Conservation (phyloP, 2,888 invertebrate genomes). For the Fissipunctia ypsillon region DNA sequence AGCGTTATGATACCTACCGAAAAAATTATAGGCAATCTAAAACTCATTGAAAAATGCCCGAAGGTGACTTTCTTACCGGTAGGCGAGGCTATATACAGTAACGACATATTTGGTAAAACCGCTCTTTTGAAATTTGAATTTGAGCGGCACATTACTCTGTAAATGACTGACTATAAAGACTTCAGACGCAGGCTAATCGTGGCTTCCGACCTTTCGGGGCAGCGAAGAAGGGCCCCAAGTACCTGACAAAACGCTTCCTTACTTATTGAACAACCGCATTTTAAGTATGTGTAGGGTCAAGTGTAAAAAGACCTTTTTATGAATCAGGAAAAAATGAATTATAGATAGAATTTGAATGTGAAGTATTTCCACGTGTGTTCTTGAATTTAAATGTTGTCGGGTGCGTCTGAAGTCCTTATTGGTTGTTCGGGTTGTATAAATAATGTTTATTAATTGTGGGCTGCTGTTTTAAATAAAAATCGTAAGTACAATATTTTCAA, state of each 20-base stretch:
- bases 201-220: constrained; percentile 87
- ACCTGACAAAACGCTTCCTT: constrained; percentile 82
- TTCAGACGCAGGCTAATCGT: constrained; percentile 89
- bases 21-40: constrained; percentile 55
- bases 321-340: constrained; percentile 58
- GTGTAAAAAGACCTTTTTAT: constrained; percentile 65
- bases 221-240: constrained; percentile 82
- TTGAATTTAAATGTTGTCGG: constrained; percentile 30
- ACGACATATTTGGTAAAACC: constrained; percentile 79
- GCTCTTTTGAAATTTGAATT: constrained; percentile 87
- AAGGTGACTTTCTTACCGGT: constrained; percentile 71
- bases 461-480: not conserved
- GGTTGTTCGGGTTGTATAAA: constrained; percentile 9
- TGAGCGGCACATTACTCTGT: constrained; percentile 86
- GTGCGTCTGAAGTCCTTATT: constrained; percentile 9
- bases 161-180: constrained; percentile 89
- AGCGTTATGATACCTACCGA: constrained; percentile 7
- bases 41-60: constrained; percentile 65
- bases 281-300: constrained; percentile 76
- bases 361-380: constrained; percentile 30
- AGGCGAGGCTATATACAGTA: constrained; percentile 69
- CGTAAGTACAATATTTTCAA: not conserved
- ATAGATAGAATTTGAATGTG: constrained; percentile 49
- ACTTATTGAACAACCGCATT: constrained; percentile 79
- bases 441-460: not conserved